phyloP scores from a whole-genome alignment of 2,888 invertebrate species.

The Labia minor region DNA sequence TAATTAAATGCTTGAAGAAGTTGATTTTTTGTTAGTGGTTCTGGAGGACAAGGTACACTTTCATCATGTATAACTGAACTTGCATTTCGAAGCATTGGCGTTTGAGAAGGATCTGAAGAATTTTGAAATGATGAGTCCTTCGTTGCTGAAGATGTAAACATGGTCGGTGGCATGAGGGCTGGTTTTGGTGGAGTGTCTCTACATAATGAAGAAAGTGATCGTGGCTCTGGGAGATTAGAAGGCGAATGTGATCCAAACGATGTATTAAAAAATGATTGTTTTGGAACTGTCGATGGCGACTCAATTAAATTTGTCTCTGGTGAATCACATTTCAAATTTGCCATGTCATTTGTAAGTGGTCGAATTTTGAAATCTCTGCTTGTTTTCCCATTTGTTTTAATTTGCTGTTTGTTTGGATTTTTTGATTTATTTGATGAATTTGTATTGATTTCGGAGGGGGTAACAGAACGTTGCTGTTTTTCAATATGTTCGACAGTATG shows the following conservation, averaged over 20 bases:
- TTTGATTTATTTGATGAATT: neutral
- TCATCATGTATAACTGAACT: constrained; percentile 15
- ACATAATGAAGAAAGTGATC: constrained; percentile 32
- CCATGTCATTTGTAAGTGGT: constrained; percentile 18
- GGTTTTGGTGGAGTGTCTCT: constrained; percentile 37
- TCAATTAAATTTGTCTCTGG: constrained; percentile 13
- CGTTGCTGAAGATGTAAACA: constrained; percentile 57
- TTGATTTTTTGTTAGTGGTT: constrained; percentile 78
- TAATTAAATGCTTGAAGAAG: constrained; percentile 80
- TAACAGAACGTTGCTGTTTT: constrained; percentile 66
- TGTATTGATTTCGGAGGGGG: constrained; percentile 39
- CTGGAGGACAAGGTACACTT: constrained; percentile 31
- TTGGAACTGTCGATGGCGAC: neutral
- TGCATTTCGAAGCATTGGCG: constrained; percentile 14
- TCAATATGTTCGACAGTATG: constrained; percentile 81
- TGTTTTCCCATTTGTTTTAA: constrained; percentile 1
- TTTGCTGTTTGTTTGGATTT: constrained; percentile 19
- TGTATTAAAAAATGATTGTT: constrained; percentile 41
- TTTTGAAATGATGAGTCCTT: constrained; percentile 31
- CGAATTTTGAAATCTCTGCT: constrained; percentile 16
- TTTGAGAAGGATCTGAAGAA: neutral
- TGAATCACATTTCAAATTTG: neutral
- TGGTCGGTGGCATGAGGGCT: constrained; percentile 73
- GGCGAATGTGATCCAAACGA: constrained; percentile 33
- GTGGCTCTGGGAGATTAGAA: constrained; percentile 17